Percentiles rank a stretch among this genome's conserved stretches.
Evolutionary conservation across 2,797 vertebrate species (phyloP).

Genomic region (Pampus argenteus): DNA sequence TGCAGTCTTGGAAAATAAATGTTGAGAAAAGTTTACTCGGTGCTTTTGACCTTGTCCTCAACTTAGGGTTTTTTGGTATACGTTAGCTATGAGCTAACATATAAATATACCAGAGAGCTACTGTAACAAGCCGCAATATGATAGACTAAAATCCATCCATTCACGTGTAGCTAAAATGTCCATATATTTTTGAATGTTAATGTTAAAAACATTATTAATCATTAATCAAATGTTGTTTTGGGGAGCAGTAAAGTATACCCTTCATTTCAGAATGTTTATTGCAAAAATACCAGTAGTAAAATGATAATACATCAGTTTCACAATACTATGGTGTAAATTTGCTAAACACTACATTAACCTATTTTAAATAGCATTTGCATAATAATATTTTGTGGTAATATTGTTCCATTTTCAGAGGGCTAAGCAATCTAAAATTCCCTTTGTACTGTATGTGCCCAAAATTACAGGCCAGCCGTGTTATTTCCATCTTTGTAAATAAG

Average conservation of each 20-base stretch:
- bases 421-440: conserved; percentile 52
- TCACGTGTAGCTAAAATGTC: neutral
- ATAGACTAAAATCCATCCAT: neutral
- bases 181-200: neutral
- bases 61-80: too few species aligned
- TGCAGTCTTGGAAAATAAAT: neutral
- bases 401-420: conserved; percentile 39
- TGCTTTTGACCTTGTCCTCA: neutral
- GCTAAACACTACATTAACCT: conserved; percentile 26
- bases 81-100: neutral
- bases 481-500: conserved; percentile 73
- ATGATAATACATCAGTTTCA: conserved; percentile 22
- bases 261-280: neutral
- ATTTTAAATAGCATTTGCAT: conserved; percentile 24
- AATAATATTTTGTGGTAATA: conserved; percentile 33
- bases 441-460: conserved; percentile 54
- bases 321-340: conserved; percentile 20
- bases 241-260: neutral
- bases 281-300: neutral
- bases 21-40: neutral
- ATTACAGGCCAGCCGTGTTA: conserved; percentile 61
- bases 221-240: neutral
- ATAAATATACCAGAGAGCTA: neutral
- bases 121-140: neutral
- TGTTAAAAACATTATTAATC: neutral